Evolutionary conservation across 2,113 vertebrate genomes (phyloP), one percentile per base, ranked within the genome.

Genomic region (Capreolus pygargus): DNA sequence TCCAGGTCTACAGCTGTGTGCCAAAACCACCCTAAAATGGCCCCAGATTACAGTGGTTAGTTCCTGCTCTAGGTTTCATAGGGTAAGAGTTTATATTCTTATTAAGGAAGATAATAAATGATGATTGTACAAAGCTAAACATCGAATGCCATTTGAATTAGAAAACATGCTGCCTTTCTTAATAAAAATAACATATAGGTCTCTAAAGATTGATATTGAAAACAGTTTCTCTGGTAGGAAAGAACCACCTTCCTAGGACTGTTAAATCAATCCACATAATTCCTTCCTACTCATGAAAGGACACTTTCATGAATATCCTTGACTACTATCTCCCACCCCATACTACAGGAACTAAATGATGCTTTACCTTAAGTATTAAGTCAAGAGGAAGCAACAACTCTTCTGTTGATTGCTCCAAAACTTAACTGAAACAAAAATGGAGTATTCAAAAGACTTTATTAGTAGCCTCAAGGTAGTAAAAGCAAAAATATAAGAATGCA

Each of bases 371-470:
- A 83, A 90, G 60, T n/a, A 45, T 90, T 28, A 86, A 86, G 55
- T 74, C 89, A 94, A 47, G 60, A 23, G 23, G 45, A 28, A 93
- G 36, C 50, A 92, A 70, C 19, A 74, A 85, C 14, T 96, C 57
- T 94, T 87, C 13, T 92, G 57, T 58, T 79, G 25, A 91, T 54
- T 88, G 28, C 55, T 97, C 30, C 33, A 82, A 95, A 94, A 76
- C 11, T 17, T 82, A 95, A 85, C 5, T 57, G 23, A 83, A 15
- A 85, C 8, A 86, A 93, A 95, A 55, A 67, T 28, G 21, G 27
- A 74, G 94, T 60, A 88, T 52, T 81, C 6, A 86, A 86, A 96
- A 25, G 15, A 52, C 28, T 86, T 76, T 83, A 54, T 81, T 88
- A 83, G 36, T 78, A 76, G 21, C 4, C 45, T 76, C 12, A 39